Evolutionary conservation across 2,797 vertebrate genomes (phyloP).

Genomic region (Novumbra hubbsi): DNA sequence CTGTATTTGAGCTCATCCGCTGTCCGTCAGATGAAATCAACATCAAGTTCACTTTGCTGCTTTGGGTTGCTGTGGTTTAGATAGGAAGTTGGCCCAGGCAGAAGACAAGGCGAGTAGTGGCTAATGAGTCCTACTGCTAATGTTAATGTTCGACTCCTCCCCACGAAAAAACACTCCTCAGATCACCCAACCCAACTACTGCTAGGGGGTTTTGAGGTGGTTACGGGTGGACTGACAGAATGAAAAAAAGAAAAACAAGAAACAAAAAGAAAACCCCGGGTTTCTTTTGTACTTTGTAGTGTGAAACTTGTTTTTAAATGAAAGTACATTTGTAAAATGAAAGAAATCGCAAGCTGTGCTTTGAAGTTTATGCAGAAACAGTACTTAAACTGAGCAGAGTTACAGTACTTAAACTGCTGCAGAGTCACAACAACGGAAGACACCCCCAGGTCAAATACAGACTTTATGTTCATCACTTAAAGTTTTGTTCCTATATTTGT

Average conservation of each 20-base stretch:
- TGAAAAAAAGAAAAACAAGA: not conserved
- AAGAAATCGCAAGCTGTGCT: not conserved
- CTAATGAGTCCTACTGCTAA: not conserved
- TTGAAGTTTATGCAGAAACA: not conserved
- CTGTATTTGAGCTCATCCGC: no score
- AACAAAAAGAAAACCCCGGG: not conserved
- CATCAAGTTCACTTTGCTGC: not conserved
- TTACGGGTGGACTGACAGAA: no score
- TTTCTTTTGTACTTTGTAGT: no score
- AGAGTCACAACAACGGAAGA: not conserved
- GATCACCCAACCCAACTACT: no score
- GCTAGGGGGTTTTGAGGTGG: no score
- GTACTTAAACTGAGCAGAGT: not conserved
- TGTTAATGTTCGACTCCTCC: not conserved
- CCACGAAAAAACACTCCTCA: no score
- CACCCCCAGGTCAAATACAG: no score
- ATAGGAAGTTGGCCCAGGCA: slow-evolving; percentile 1
- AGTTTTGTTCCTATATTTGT: not conserved
- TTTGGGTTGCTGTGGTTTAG: slow-evolving; percentile 22
- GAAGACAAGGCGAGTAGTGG: not conserved
- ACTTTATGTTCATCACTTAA: no score
- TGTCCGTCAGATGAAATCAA: not conserved
- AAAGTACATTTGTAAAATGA: not conserved
- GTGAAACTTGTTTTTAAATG: no score
- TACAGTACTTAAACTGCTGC: not conserved